phyloP scores from a whole-genome alignment of 2,797 vertebrate genomes.

The Chaenodraco wilsoni region DNA sequence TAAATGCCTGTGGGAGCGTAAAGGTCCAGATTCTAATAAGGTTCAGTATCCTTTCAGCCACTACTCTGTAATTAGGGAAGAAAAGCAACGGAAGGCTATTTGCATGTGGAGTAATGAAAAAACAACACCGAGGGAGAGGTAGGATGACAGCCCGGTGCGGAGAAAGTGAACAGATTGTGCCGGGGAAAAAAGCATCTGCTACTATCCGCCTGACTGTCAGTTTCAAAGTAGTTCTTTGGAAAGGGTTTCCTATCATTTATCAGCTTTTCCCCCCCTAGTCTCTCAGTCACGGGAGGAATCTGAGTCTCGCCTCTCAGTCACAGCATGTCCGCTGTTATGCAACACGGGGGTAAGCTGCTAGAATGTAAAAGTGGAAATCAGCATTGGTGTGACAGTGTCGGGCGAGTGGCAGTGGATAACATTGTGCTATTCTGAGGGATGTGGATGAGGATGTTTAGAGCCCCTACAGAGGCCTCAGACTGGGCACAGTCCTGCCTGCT shows the following conservation, averaged over 20 bases:
- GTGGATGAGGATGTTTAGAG: constrained; percentile 28
- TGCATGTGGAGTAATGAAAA: constrained; percentile 41
- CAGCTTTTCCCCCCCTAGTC: constrained; percentile 9
- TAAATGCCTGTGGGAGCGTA: constrained; percentile 43
- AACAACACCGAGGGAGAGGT: constrained; percentile 19
- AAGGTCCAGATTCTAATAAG: constrained; percentile 30
- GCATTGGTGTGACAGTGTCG: constrained; percentile 22
- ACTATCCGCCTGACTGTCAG: constrained; percentile 27
- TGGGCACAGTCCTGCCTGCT: constrained; percentile 25
- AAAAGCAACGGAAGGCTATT: constrained; percentile 35
- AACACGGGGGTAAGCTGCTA: constrained; percentile 26
- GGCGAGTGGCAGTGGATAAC: constrained; percentile 47
- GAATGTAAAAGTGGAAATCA: constrained; percentile 41
- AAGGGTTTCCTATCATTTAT: constrained; percentile 46
- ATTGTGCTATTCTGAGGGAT: constrained; percentile 49
- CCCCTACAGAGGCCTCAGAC: constrained; percentile 34
- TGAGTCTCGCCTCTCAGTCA: constrained; percentile 23
- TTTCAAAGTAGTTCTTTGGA: constrained; percentile 32
- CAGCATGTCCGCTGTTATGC: constrained; percentile 15
- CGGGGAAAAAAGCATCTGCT: constrained; percentile 27
- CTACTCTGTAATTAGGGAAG: constrained; percentile 36
- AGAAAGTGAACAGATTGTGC: constrained; percentile 34
- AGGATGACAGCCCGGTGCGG: constrained; percentile 16
- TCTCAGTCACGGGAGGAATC: constrained; percentile 18
- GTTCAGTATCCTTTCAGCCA: constrained; percentile 23